Percentiles rank a stretch among this genome's conserved stretches.
These are phyloP conservation scores for Cephus sareptanus DNA, from an alignment of 2,888 invertebrate genomes.

Conservation along the genomic window DNA sequence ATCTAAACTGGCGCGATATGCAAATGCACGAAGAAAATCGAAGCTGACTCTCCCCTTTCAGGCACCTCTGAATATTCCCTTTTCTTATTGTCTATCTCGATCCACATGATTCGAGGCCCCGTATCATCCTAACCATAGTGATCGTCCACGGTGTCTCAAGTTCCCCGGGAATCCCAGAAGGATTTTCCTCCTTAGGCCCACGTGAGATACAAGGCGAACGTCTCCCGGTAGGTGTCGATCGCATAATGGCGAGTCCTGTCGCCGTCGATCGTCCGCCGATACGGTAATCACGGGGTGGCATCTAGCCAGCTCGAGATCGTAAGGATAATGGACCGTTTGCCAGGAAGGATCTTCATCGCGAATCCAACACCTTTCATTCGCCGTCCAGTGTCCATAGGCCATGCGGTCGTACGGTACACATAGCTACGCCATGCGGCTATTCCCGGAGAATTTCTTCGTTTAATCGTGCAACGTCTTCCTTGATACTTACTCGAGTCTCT, in stretches of 20 bases:
- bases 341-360: conserved; percentile 55
- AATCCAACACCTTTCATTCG: conserved; percentile 2
- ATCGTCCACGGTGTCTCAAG: not conserved
- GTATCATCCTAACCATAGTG: not conserved
- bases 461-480: not conserved
- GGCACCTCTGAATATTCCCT: not conserved
- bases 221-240: conserved; percentile 61
- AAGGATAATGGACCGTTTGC: conserved; percentile 55
- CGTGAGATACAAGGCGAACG: conserved; percentile 36
- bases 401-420: too few relatives aligned
- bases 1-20: conserved; percentile 21
- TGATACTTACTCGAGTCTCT: not conserved
- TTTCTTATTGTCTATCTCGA: not conserved
- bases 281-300: conserved; percentile 61
- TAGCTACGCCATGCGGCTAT: not conserved
- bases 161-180: conserved; percentile 12
- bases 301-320: conserved; percentile 55
- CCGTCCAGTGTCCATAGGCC: not conserved
- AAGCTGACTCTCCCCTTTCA: not conserved
- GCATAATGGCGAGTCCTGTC: conserved; percentile 59
- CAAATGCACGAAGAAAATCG: not conserved
- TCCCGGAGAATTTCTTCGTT: not conserved
- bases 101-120: not conserved
- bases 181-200: conserved; percentile 26
- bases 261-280: conserved; percentile 53